phyloP scores from a whole-genome alignment of 2,888 invertebrate species.

The Allygus modestus region DNA sequence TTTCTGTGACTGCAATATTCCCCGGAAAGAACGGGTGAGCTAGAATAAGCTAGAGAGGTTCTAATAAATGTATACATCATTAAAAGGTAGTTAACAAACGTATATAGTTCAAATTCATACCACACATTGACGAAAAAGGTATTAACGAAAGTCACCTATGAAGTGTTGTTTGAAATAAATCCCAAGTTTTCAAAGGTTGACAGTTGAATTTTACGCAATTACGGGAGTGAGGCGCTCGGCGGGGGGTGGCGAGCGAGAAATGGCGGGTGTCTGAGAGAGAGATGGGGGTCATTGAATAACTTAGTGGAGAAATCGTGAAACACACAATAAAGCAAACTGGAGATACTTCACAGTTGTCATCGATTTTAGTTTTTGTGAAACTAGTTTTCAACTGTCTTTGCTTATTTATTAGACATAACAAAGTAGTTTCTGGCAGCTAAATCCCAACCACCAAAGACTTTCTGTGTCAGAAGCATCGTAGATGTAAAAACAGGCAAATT shows the following conservation, averaged over 20 bases:
- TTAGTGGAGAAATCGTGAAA: slow-evolving; percentile 3
- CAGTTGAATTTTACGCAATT: slow-evolving; percentile 11
- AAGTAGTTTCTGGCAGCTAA: too few species aligned
- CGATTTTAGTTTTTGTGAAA: background rate
- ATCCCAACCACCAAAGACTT: too few species aligned
- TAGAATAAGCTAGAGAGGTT: too few species aligned
- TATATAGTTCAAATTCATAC: too few species aligned
- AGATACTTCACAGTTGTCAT: background rate
- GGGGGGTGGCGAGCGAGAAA: background rate
- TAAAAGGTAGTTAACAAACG: too few species aligned
- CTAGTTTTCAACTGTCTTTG: too few species aligned
- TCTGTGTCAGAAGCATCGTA: too few species aligned
- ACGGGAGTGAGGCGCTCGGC: background rate
- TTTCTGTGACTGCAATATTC: too few species aligned
- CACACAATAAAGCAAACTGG: background rate
- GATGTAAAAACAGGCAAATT: too few species aligned
- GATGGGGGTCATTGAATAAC: background rate
- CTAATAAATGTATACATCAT: too few species aligned
- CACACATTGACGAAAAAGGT: background rate
- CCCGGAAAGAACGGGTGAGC: too few species aligned
- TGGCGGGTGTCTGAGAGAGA: background rate
- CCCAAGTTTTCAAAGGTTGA: background rate
- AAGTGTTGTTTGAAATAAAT: background rate
- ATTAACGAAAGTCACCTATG: background rate
- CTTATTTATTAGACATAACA: too few species aligned